These are phyloP conservation scores for Poeciliopsis occidentalis DNA, from an alignment of 2,113 vertebrate genomes.

Conservation along the genomic window DNA sequence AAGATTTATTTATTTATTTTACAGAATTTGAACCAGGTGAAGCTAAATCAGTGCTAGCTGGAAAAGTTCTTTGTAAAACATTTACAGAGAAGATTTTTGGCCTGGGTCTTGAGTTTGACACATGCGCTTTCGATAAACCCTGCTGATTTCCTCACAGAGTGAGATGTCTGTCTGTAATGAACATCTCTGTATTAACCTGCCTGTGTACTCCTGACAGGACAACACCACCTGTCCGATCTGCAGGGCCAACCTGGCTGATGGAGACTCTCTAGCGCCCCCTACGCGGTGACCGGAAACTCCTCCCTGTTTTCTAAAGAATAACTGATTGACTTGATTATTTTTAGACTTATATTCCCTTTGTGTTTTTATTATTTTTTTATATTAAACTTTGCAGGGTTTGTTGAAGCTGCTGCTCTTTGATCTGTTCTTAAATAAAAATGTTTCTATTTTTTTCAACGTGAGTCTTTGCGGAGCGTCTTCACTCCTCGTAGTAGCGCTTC, in stretches of 20 bases:
- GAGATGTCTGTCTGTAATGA: not conserved
- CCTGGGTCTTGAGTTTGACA: no score
- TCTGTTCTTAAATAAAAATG: not conserved
- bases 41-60: no score
- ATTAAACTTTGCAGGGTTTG: slow-evolving; percentile 1
- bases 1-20: no score
- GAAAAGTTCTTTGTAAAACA: no score
- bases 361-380: not conserved
- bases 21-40: no score
- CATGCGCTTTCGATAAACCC: not conserved
- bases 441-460: not conserved
- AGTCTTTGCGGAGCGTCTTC: not conserved
- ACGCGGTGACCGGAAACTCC: slow-evolving; percentile 18
- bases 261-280: not conserved
- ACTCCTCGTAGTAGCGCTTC: slow-evolving; percentile 48
- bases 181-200: not conserved
- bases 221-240: slow-evolving; percentile 81
- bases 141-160: slow-evolving; percentile 1
- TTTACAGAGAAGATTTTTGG: no score
- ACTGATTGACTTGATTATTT: not conserved
- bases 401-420: not conserved
- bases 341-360: slow-evolving; percentile 2
- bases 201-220: slow-evolving; percentile 57
- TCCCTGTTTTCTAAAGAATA: not conserved
- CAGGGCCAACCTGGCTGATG: slow-evolving; percentile 72